Evolutionary conservation across 2,888 invertebrate species (phyloP).

Genomic region (Troides oblongomaculatus): DNA sequence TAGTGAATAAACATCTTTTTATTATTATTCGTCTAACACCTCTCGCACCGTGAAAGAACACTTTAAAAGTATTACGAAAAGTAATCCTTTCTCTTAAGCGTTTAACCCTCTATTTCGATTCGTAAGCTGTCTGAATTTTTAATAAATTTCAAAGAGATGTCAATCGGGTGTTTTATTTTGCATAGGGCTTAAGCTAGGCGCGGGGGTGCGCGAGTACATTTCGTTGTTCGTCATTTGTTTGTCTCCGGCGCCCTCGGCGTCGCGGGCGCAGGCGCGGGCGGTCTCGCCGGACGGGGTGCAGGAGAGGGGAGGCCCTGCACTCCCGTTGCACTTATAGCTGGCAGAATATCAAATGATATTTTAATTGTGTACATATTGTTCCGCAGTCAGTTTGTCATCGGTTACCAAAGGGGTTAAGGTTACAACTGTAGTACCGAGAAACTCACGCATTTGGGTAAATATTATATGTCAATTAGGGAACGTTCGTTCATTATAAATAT

Average conservation of each 20-base stretch:
- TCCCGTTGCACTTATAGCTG: conserved; percentile 66
- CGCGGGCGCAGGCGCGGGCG: conserved; percentile 1
- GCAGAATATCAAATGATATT: conserved; percentile 72
- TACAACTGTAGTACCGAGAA: conserved; percentile 5
- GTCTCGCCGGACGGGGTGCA: no score
- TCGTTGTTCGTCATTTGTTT: conserved; percentile 78
- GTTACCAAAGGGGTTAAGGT: conserved; percentile 22
- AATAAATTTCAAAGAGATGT: conserved; percentile 79
- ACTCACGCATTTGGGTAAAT: conserved; percentile 16
- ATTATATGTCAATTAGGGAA: conserved; percentile 18
- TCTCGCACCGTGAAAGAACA: conserved; percentile 35
- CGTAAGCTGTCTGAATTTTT: conserved; percentile 75
- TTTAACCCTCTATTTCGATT: conserved; percentile 75
- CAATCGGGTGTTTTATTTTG: conserved; percentile 80
- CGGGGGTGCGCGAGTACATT: conserved; percentile 76
- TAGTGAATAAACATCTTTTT: conserved; percentile 1
- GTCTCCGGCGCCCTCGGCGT: conserved; percentile 48
- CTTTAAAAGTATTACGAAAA: conserved; percentile 43
- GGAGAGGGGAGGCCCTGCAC: conserved; percentile 33
- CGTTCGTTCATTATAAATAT: background rate
- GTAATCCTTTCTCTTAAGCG: conserved; percentile 74
- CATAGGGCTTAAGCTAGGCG: conserved; percentile 69
- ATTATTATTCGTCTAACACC: background rate
- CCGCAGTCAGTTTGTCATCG: conserved; percentile 30
- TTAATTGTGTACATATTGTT: conserved; percentile 51